Evolutionary conservation across 2,888 invertebrate genomes (phyloP).

Genomic region (Tiliacea aurago): DNA sequence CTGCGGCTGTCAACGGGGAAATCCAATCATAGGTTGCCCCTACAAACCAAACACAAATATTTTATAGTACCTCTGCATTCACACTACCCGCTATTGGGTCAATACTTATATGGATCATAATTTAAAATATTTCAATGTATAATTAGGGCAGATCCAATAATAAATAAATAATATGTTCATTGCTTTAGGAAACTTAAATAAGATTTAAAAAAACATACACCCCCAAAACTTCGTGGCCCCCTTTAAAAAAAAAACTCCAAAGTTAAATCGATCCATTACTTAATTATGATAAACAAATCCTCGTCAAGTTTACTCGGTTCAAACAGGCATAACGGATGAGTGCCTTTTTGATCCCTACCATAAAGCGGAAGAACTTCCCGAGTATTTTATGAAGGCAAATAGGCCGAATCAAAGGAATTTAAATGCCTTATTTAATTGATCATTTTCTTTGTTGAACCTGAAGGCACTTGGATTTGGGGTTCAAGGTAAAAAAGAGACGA

Average conservation of each 20-base stretch:
- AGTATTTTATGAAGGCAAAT: constrained; percentile 68
- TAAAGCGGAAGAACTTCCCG: constrained; percentile 48
- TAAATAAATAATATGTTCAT: neutral
- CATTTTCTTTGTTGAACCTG: constrained; percentile 66
- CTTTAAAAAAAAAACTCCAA: constrained; percentile 1
- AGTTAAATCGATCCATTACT: constrained; percentile 51
- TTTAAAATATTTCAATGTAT: neutral
- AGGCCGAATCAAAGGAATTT: constrained; percentile 73
- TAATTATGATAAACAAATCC: constrained; percentile 58
- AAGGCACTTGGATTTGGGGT: constrained; percentile 48
- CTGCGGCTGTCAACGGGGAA: constrained; percentile 6
- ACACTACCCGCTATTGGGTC: neutral
- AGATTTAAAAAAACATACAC: constrained; percentile 2
- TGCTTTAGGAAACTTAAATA: neutral
- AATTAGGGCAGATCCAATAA: neutral
- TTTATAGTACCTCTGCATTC: neutral
- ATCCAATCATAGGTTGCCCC: neutral
- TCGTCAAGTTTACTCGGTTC: constrained; percentile 50
- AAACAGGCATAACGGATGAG: constrained; percentile 66
- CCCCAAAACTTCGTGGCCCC: neutral
- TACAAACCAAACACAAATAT: neutral
- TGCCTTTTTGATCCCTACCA: constrained; percentile 63
- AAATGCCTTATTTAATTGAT: constrained; percentile 73
- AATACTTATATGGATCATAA: neutral
- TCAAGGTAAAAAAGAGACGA: constrained; percentile 36